Base-by-base conservation (phyloP, 2,888 invertebrate genomes). In the Ashinkailepas kermadecensis region DNA sequence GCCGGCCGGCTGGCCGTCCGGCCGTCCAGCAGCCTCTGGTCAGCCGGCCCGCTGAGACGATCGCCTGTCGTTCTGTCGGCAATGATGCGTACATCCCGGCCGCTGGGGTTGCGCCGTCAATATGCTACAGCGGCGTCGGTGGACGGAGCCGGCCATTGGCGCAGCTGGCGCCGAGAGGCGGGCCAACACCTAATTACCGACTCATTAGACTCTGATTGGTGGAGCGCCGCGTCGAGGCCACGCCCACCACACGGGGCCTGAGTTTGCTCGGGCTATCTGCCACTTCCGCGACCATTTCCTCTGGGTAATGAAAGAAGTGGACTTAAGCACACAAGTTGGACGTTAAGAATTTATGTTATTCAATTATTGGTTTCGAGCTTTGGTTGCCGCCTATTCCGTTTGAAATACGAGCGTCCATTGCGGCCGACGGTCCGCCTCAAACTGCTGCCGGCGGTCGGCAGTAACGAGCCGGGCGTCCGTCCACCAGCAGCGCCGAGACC, bases 321-420 rank as follows among this genome's bases (percentile, higher is more conserved):
- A 74, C 74, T 74, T 74, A 74, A 74, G 74, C 74, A 74, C 74
- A 74, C 74, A 74, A 74, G 56, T 74, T 74, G 74, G 74, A 74
- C 74, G 74, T 56, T 11, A 56, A 10, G 74, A 56, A 74, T 74
- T 74, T 74, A 74, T 74, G 74, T 74, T 74, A 74, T 74, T 74
- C 74, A 74, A 74, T 74, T 74, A 74, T 74, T 74, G 74, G 74
- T 74, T 74, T 74, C 54, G 56, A 21, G n/a, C 54, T 21, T 74
- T 10, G 54, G 74, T 21, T 21, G 56, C 21, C 54, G 56, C 54
- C 74, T 54, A 56, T 54, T 70, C 21, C 21, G 15, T 54, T 74
- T 74, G 74, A 74, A 56, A 70, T 70, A 74, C 74, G 74, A 56
- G 54, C 74, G 54, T 7, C 54, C 56, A 56, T 54, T 56, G 74